phyloP scores from a whole-genome alignment of 2,888 invertebrate genomes.

The Agrotis segetum region DNA sequence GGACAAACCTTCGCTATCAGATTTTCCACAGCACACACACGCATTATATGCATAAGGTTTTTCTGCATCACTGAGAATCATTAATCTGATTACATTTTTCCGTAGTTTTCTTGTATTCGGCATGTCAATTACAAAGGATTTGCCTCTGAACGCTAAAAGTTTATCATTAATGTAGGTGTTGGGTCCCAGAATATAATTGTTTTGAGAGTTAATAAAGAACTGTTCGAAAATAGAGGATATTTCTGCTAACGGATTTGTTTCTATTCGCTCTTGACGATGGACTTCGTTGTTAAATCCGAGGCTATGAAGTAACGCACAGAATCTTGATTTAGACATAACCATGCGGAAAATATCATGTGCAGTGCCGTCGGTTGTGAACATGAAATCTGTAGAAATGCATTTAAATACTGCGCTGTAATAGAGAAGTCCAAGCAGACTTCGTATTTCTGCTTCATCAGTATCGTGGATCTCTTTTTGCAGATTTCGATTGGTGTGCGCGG shows the following conservation, averaged over 20 bases:
- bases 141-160: conserved; percentile 12
- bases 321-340: conserved; percentile 9
- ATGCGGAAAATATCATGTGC: conserved; percentile 21
- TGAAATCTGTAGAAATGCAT: conserved; percentile 6
- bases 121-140: background rate
- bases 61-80: conserved; percentile 19
- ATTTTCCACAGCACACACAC: conserved; percentile 1
- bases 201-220: conserved; percentile 18
- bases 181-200: conserved; percentile 19
- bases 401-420: conserved; percentile 25
- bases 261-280: background rate
- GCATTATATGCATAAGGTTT: conserved; percentile 23
- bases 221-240: conserved; percentile 25
- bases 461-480: conserved; percentile 1
- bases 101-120: background rate
- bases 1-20: background rate
- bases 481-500: conserved; percentile 13
- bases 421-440: conserved; percentile 28
- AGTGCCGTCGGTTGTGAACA: conserved; percentile 18
- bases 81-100: conserved; percentile 13
- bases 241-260: conserved; percentile 14
- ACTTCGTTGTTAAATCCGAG: conserved; percentile 9
- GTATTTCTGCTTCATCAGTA: conserved; percentile 9
- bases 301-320: background rate
- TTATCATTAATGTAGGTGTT: conserved; percentile 22